Evolutionary conservation across 1,140 invertebrate species (phyloP).

Genomic region (Dolichoris vasculosae): DNA sequence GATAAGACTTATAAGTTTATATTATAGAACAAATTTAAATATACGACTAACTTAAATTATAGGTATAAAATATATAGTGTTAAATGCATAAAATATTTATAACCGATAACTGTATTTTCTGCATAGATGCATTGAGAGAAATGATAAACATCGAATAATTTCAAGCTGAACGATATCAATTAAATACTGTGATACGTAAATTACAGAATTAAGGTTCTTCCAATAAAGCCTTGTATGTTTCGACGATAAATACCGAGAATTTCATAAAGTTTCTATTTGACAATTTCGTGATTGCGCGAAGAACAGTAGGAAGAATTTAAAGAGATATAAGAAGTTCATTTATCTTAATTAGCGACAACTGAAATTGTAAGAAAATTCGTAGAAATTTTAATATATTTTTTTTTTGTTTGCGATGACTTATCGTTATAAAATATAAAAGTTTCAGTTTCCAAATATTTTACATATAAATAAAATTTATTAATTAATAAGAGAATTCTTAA

Average conservation of each 20-base stretch:
- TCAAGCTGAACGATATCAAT: background rate
- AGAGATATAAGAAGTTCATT: background rate
- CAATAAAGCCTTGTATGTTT: background rate
- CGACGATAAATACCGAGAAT: background rate
- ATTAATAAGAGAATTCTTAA: too few relatives aligned
- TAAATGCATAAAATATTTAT: background rate
- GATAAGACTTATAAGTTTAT: background rate
- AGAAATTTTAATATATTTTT: background rate
- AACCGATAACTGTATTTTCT: slow-evolving; percentile 5
- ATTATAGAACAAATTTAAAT: background rate
- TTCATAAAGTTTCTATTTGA: slow-evolving; percentile 2
- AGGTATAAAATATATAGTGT: background rate
- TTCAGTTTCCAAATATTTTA: background rate
- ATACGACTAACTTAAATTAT: background rate
- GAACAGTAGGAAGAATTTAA: slow-evolving; percentile 7
- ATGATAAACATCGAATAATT: background rate
- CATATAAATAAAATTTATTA: background rate
- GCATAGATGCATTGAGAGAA: background rate
- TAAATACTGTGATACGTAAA: slow-evolving; percentile 22
- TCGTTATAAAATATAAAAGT: background rate
- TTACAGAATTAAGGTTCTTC: slow-evolving; percentile 27
- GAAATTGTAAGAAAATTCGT: background rate
- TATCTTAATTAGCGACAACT: background rate
- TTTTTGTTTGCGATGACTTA: background rate
- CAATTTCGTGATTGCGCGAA: background rate